phyloP scores from a whole-genome alignment of 2,888 invertebrate species.

The Dryadula phaetusa region DNA sequence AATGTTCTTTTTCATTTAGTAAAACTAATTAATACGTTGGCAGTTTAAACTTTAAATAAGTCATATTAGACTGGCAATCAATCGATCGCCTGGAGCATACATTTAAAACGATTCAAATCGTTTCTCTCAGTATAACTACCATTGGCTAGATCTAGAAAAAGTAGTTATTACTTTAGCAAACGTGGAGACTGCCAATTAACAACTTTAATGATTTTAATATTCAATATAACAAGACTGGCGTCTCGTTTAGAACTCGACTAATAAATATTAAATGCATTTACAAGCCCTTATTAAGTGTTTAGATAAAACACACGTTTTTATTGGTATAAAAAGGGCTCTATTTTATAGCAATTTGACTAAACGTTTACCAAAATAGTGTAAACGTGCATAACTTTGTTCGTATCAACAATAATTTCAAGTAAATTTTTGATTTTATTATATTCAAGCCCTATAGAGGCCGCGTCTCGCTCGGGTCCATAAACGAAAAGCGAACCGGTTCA shows the following conservation, averaged over 20 bases:
- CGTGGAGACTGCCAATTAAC: conserved; percentile 37
- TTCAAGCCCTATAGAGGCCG: conserved; percentile 35
- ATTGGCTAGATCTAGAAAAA: conserved; percentile 26
- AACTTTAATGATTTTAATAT: conserved; percentile 41
- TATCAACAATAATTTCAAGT: conserved; percentile 20
- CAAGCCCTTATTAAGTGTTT: conserved; percentile 38
- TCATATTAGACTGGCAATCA: not conserved
- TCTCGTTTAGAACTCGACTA: conserved; percentile 38
- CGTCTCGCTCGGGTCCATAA: conserved; percentile 57
- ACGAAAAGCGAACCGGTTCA: conserved; percentile 78
- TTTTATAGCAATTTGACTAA: conserved; percentile 27
- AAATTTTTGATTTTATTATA: conserved; percentile 35
- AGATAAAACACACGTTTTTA: conserved; percentile 37
- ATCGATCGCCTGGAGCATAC: not conserved
- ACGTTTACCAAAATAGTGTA: conserved; percentile 8
- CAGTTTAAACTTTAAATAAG: not conserved
- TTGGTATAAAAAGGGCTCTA: conserved; percentile 35
- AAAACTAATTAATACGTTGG: not conserved
- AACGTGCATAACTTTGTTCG: conserved; percentile 7
- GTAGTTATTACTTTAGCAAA: conserved; percentile 46
- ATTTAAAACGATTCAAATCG: conserved; percentile 28
- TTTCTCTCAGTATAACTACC: conserved; percentile 3
- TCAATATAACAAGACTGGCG: conserved; percentile 39
- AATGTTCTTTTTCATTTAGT: conserved; percentile 40
- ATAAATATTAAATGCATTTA: conserved; percentile 44